Evolutionary conservation across 2,113 vertebrate species (phyloP).

Genomic region (Monarcha castaneiventris): DNA sequence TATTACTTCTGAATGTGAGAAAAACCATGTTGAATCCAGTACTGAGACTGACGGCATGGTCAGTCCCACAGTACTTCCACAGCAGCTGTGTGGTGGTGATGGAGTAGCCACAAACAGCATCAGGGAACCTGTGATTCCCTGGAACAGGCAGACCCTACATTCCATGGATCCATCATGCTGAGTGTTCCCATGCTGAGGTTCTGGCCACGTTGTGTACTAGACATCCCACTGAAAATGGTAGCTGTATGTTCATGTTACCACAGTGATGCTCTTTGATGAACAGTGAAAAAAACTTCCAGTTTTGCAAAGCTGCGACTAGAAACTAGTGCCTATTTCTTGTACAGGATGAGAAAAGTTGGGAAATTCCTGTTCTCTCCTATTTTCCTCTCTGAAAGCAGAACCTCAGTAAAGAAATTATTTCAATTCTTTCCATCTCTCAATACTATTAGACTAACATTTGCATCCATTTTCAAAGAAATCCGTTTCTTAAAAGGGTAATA

Average conservation of each 20-base stretch:
- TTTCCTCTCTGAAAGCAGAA: neutral
- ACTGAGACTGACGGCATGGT: fast-evolving
- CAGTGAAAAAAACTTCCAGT: fast-evolving
- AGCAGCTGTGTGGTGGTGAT: neutral
- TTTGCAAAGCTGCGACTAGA: neutral
- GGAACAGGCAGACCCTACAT: neutral
- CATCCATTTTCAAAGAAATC: neutral
- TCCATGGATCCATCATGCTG: neutral
- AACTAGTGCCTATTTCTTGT: neutral
- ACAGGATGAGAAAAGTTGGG: neutral
- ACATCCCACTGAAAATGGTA: neutral
- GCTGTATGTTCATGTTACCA: neutral
- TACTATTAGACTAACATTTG: neutral
- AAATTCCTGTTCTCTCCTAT: neutral
- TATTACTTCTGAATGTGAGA: neutral
- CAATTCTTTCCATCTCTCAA: neutral
- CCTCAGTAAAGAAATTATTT: neutral
- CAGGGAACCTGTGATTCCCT: neutral
- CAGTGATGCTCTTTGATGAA: fast-evolving
- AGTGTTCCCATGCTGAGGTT: neutral
- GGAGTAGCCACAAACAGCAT: neutral
- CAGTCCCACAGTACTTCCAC: neutral
- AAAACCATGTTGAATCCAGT: neutral
- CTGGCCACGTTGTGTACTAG: neutral
- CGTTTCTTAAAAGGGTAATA: neutral